Evolutionary conservation across 2,888 invertebrate genomes (phyloP), one percentile per base, ranked within the genome.

Genomic region (Raillietiella orientalis): DNA sequence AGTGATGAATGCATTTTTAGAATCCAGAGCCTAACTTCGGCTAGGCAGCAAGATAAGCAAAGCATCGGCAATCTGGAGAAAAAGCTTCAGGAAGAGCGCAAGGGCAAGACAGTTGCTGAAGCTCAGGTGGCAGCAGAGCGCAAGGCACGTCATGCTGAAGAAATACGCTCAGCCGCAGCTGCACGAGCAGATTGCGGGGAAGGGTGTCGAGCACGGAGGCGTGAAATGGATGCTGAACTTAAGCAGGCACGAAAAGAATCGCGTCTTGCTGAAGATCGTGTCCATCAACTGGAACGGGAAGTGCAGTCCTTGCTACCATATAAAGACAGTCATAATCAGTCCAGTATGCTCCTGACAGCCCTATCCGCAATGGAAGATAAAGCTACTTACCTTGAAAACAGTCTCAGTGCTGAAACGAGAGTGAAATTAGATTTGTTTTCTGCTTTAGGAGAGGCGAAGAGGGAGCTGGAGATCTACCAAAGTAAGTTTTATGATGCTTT

Each of bases 341-440:
- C 66, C 14, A 74, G 74, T 38, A 60, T 70, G 39, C 50, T 77
- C 35, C 61, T 71, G 55, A 59, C 65, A 21, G 72, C 75, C 12
- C 51, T 77, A 35, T 58, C 61, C 25, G 64, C 66, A 33, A 59
- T 84, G 53, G 71, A 75, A 48, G 82, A 87, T 44, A 75, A 82
- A 44, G 79, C 77, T 44, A 50, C 63, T 39, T 79, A 82, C 44
- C 58, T 93, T 38, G 84, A 93, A 53, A 70, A 71, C 42, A 74
- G 75, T 41, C 59, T 96, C 36, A 79, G 77, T 33, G 77, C 84
- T 24, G 93, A 96, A 57, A 96, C 87, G 36, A 62, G 87, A 39
- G 70, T 93, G 50, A 96, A 96, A 54, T 62, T 90, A 40, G 93
- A 96, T 55, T 62, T 96, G 41, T 84, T 93, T 52, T 77, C 82